Evolutionary conservation across 2,888 invertebrate genomes (phyloP), one percentile per base, ranked within the genome.

Genomic region (Caenorhabditis uteleia): DNA sequence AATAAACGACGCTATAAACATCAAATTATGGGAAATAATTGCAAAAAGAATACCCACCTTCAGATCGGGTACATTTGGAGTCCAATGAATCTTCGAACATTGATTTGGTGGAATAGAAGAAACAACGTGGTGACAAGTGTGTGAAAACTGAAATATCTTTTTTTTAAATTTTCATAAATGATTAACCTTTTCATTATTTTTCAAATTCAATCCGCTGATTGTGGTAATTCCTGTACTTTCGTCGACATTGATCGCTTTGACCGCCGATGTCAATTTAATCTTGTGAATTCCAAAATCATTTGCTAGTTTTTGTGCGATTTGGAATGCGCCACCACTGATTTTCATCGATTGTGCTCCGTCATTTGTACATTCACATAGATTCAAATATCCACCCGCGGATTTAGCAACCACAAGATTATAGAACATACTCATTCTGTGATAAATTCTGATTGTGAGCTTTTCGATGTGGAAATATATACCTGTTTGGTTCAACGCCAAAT

Each of bases 51-150:
- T n/a, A n/a, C n/a, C n/a, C n/a, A n/a, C n/a, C 36, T 69, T 69
- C 44, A 58, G 45, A 21, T 56, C 48, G 16, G 69, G 69, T 1
- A 62, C 20, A 26, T 49, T 59, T 31, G 69, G 69, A 1, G 60
- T 46, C 54, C 66, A 70, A 7, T 47, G 31, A 23, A 73, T 50
- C 10, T 23, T 34, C 16, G 57, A 59, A 44, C 74, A 74, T 48
- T 71, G 62, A 36, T 57, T 65, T 27, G 74, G 74, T 12, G 74
- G 74, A 57, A 74, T 74, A 26, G 74, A 66, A 29, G 66, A 47
- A 33, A 74, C 55, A n/a, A 74, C 64, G 10, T 64, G 54, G 5
- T 27, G 46, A 29, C 58, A 58, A 6, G 43, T 42, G 36, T 27
- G 49, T 10, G 44, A 53, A 12, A 29, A 34, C 49, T 38, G 49